Conservation (phyloP, 2,888 invertebrate species). For the Cacoxenus indagator region DNA sequence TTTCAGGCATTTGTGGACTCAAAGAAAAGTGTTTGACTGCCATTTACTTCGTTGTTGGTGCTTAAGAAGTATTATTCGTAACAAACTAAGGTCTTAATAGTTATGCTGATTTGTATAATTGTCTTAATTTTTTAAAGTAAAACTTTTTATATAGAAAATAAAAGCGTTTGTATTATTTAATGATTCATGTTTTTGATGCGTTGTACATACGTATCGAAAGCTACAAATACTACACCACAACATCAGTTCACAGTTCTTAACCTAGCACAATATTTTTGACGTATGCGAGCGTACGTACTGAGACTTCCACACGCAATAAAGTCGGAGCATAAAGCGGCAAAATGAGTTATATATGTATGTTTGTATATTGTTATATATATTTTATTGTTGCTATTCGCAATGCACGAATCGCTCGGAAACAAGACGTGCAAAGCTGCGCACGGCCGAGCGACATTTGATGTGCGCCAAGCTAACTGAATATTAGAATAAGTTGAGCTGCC, state of each 20-base stretch:
- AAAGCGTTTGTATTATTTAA: too few relatives aligned
- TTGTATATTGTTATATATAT: too few relatives aligned
- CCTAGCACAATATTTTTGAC: neutral
- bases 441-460: neutral
- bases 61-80: too few relatives aligned
- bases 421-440: neutral
- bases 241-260: neutral
- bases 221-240: neutral
- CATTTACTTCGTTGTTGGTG: too few relatives aligned
- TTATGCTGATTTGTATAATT: too few relatives aligned
- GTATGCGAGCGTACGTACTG: neutral
- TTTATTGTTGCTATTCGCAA: too few relatives aligned
- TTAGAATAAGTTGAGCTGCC: slow-evolving; percentile 1
- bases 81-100: too few relatives aligned
- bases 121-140: too few relatives aligned
- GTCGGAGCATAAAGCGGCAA: neutral
- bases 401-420: too few relatives aligned
- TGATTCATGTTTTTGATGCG: neutral
- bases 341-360: neutral
- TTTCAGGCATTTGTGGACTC: neutral
- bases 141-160: too few relatives aligned
- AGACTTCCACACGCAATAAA: neutral
- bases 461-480: neutral
- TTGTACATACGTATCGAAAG: neutral
- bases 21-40: too few relatives aligned